Conservation (phyloP, 2,888 invertebrate species). For the Hyalella azteca region DNA sequence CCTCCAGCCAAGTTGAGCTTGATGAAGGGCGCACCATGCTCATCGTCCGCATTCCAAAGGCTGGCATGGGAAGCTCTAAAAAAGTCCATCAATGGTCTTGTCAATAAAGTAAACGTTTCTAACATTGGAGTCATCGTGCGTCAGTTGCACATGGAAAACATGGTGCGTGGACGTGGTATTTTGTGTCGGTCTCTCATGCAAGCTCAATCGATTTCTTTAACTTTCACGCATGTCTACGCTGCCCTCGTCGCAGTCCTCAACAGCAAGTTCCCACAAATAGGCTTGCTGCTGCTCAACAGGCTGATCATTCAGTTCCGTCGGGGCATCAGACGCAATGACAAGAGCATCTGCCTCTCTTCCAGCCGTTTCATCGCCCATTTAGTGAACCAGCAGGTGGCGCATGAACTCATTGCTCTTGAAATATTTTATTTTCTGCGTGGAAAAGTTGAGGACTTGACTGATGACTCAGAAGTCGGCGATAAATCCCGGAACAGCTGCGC, state of each 20-base stretch:
- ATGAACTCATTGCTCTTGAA: conserved; percentile 94
- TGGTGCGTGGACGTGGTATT: conserved; percentile 92
- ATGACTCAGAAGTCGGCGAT: conserved; percentile 49
- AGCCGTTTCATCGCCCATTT: conserved; percentile 95
- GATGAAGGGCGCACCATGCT: conserved; percentile 94
- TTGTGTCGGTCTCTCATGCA: conserved; percentile 92
- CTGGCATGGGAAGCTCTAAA: conserved; percentile 99
- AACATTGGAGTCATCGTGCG: conserved; percentile 75
- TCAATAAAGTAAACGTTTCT: conserved; percentile 77
- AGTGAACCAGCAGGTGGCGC: conserved; percentile 95
- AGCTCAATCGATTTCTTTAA: conserved; percentile 95
- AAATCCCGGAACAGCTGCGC: conserved; percentile 76
- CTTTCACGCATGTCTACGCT: conserved; percentile 97
- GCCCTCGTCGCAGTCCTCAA: conserved; percentile 95
- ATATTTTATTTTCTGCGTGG: conserved; percentile 91
- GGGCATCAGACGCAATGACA: conserved; percentile 92
- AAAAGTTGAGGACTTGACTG: conserved; percentile 78
- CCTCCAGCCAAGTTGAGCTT: conserved; percentile 93
- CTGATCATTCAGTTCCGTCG: conserved; percentile 92
- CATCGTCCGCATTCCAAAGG: conserved; percentile 90
- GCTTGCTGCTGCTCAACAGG: conserved; percentile 87
- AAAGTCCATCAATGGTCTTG: conserved; percentile 96
- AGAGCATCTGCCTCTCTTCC: conserved; percentile 85
- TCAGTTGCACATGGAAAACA: conserved; percentile 91
- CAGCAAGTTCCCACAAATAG: conserved; percentile 96